Base-by-base conservation (phyloP, 1,140 invertebrate species). In the Danaus plexippus region DNA sequence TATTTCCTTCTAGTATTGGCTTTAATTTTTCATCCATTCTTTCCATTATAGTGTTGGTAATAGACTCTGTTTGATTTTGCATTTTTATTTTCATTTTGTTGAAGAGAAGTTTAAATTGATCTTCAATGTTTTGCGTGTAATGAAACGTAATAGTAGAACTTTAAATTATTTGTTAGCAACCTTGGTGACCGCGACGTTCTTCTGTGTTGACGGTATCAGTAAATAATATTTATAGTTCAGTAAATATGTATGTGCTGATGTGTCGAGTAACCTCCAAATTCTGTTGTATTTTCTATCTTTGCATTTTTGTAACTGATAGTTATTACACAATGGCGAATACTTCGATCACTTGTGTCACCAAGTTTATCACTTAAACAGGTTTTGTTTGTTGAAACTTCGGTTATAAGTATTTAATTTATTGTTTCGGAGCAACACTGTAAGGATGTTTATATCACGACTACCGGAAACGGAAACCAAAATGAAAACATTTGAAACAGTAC, bases 381-480 rank as follows among this genome's bases (percentile, higher is more conserved):
- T 47, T 47, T 15, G 46, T 47, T 47, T 47, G 18, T 47, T 47
- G 3, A 47, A 11, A 47, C 12, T 47, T 1, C 11, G 46, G 12
- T 47, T 47, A 12, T 13, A 47, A 47, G 46, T 47, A 13, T 47
- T 47, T 47, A 18, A 47, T 47, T 47, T 47, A 18, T 47, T 47
- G 46, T 47, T 47, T 13, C 12, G 46, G 46, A 47, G 1, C 46
- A 47, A 47, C 12, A 13, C 12, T 47, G 11, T 47, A 18, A 9
- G 46, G 12, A 47, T 47, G 11, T 47, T 47, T 13, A 47, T 47
- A 18, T 47, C 7, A 47, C 46, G 10, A 57, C 47, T 32, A 50
- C 15, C 48, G 32, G 22, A 50, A 18, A 18, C 15, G 10, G 15
- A 61, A 59, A 56, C 13, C 55, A n/a, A n/a, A n/a, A 32, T 2